Base-by-base conservation (phyloP, 2,797 vertebrate species). In the Neomorphus geoffroyi region DNA sequence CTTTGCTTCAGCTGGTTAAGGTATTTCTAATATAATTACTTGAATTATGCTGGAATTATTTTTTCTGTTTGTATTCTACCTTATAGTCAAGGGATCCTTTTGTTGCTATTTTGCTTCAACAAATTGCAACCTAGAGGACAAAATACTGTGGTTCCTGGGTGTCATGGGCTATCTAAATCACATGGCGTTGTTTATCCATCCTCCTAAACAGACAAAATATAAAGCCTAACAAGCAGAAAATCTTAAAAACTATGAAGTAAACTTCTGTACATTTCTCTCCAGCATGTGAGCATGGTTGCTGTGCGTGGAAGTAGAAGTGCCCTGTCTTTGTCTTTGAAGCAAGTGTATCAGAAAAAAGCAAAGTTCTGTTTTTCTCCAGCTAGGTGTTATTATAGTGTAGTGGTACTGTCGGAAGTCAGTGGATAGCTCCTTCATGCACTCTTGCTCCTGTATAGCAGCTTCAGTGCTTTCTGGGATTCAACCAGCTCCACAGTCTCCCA, bases 241-340 rank as follows among this genome's bases (percentile, higher is more conserved):
- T 11, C 13, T 57, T 71, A 56, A 83, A 71, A 27, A 57, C 18
- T 43, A n/a, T 75, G 57, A 37, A 57, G 6, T 2, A 19, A 22
- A 35, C 19, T 43, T 80, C n/a, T 53, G 8, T 51, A 43, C 5
- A 7, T 48, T 51, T 30, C 27, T 51, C 7, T 83, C 66, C 51
- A 75, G 10, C 1, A 0, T 27, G 7, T 50, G 15, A 35, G 19
- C 3, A 0, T 30, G 24, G 41, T 9, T 70, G 23, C 43, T 32
- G 21, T 18, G 16, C 26, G 32, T 74, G 21, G 33, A 73, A 50
- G 1, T 14, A 35, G 66, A 72, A 58, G 11, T 24, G 7, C 5
- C 23, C 37, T 51, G 30, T 30, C 30, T 70, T 64, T 60, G 6
- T 28, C 56, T 80, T 50, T 82, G 56, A 66, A 75, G 14, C 23